Base-by-base conservation (phyloP, 53 echinoderm and acorn worm species). In the Paracentrotus lividus region DNA sequence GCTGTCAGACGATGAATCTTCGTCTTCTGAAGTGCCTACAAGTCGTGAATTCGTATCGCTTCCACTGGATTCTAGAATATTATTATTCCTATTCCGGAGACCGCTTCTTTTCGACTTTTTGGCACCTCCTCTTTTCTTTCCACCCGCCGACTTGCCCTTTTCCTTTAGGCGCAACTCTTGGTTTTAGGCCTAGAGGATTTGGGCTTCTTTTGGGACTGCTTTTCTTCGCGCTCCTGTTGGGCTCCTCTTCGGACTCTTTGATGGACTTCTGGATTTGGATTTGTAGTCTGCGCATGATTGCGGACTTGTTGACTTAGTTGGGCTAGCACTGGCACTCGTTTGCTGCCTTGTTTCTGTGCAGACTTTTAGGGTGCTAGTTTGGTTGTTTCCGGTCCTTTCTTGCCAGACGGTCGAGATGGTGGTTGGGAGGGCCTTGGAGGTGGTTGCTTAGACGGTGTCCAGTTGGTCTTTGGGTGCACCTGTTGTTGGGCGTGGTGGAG, bases 281-380 rank as follows among this genome's bases (percentile, higher is more conserved):
- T 38, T 88, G 3, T 57, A 88, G 57, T 72, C 18, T 15, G 29
- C 5, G 72, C 72, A 21, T 36, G 40, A 38, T 18, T 5, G 72
- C 40, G 18, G 36, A 20, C 38, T 72, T 72, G 72, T 72, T 12
- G 49, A 45, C 38, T 88, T 88, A 18, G 16, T 56, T 18, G 85
- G 52, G 42, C 88, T 56, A 21, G 40, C 24, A 54, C 58, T 88
- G 24, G 23, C 57, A 27, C 42, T 5, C 66, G 65, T 90, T 90
- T 90, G 43, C 45, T 42, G 49, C 44, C n/a, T 29, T 65, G 24
- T 61, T 88, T 38, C 43, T 36, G 64, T 15, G 44, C 38, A 23
- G 90, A 61, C 66, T 90, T 90, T 32, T 67, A 67, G 90, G 23
- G 90, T 90, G 36, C 90, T 90, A 24, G 90, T 90, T 21, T 65